These are phyloP conservation scores for Nyctereutes procyonoides DNA, from an alignment of 2,113 vertebrate genomes.

Conservation along the genomic window DNA sequence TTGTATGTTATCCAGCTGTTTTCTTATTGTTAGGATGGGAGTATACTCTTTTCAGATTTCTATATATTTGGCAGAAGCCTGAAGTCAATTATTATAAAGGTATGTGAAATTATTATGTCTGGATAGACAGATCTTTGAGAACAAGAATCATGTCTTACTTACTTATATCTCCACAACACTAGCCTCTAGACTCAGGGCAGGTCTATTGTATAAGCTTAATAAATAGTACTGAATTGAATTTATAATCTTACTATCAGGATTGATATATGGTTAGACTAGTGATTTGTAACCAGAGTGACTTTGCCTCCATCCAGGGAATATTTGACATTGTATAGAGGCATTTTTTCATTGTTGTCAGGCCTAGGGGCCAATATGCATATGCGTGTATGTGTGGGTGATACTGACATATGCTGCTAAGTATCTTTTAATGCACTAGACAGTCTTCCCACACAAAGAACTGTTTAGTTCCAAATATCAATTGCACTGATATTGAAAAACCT, in stretches of 20 bases:
- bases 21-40: background rate
- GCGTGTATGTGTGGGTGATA: background rate
- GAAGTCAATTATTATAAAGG: background rate
- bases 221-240: background rate
- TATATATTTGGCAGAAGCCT: background rate
- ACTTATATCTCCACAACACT: background rate
- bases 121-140: background rate
- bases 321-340: background rate
- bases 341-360: background rate
- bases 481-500: background rate
- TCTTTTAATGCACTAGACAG: background rate
- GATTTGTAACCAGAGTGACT: background rate
- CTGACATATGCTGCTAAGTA: background rate
- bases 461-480: background rate
- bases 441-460: background rate
- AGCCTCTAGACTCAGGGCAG: background rate
- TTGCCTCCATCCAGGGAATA: background rate
- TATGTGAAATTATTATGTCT: background rate
- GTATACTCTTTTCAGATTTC: background rate
- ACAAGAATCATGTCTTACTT: background rate
- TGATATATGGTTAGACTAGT: background rate
- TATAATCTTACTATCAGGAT: background rate
- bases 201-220: background rate
- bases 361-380: background rate
- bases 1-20: background rate